Base-by-base conservation (phyloP, 2,888 invertebrate genomes). In the Lasioglossum figueresi region DNA sequence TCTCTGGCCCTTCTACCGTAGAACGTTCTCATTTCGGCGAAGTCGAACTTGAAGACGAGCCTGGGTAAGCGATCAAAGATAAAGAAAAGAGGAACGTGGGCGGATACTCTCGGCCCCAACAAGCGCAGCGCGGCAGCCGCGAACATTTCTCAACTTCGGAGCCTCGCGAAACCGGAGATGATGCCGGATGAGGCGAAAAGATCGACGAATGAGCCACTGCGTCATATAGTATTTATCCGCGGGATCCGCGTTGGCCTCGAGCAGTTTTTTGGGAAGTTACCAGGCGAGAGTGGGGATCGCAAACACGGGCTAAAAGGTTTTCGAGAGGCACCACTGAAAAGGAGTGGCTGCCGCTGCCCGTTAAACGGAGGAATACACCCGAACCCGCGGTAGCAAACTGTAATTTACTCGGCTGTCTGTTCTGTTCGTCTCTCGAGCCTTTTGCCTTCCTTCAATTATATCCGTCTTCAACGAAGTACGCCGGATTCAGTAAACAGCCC, bases 311-410 rank as follows among this genome's bases (percentile, higher is more conserved):
- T 90, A 88, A 89, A 90, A 88, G 84, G 88, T 85, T 84, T 68
- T 76, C 78, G 84, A 66, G 76, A 76, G 79, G 72, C 80, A 83
- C 84, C 84, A 37, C 56, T 77, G 84, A 86, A 87, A 86, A 89
- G 86, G 79, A 88, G 83, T 82, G 86, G 83, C 82, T 84, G 19
- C 74, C 72, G 78, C 73, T 85, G 81, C 77, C 76, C 88, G 85
- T 85, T 88, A 85, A 89, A 84, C 87, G 82, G 84, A 83, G 85
- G 88, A 84, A 88, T 86, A 86, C 73, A 84, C 88, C 87, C 86
- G 73, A 75, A 79, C 80, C 84, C 37, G 72, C 43, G 87, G 82
- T 83, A 87, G 87, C 76, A 78, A 90, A 88, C 88, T 88, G 88
- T 88, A 90, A 89, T 88, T 89, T 86, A 88, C 85, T 84, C 81